Percentiles rank a stretch among this genome's conserved stretches.
Conservation (phyloP, 2,113 vertebrate species). For the Apeltes quadracus region DNA sequence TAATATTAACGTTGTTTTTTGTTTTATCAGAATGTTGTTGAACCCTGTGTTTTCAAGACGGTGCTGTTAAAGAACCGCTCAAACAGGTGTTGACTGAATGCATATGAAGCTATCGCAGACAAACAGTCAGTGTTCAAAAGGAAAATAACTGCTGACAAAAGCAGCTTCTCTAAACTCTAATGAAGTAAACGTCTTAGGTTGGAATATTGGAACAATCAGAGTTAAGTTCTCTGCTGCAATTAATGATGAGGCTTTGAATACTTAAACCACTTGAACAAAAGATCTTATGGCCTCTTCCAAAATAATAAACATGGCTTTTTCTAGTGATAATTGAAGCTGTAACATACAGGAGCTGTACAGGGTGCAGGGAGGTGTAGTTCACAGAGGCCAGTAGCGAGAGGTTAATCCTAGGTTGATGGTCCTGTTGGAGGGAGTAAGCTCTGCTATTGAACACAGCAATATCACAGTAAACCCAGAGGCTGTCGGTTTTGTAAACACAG, state of each 20-base stretch:
- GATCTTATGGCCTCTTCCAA: not conserved
- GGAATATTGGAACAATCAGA: constrained; percentile 42
- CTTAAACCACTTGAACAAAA: constrained; percentile 6
- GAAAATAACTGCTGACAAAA: constrained; percentile 13
- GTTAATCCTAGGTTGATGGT: constrained; percentile 22
- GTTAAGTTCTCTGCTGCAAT: constrained; percentile 7
- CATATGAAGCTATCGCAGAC: constrained; percentile 22
- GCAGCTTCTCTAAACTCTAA: constrained; percentile 24
- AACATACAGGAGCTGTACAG: too few species aligned
- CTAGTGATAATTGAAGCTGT: not conserved
- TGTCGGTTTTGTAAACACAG: constrained; percentile 45
- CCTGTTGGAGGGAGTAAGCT: constrained; percentile 12
- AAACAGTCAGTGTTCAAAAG: constrained; percentile 12
- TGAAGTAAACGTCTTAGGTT: constrained; percentile 8
- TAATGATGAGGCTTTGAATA: not conserved
- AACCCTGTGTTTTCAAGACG: not conserved
- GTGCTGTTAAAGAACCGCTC: not conserved
- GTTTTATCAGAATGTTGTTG: not conserved
- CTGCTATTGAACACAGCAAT: constrained; percentile 26
- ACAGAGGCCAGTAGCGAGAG: constrained; percentile 10
- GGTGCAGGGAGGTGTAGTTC: not conserved
- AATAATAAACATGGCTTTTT: not conserved
- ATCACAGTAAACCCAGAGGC: constrained; percentile 21
- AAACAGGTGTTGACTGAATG: not conserved
- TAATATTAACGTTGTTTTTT: too few species aligned